Evolutionary conservation across 2,888 invertebrate genomes (phyloP).

Genomic region (Acrobasis suavella): DNA sequence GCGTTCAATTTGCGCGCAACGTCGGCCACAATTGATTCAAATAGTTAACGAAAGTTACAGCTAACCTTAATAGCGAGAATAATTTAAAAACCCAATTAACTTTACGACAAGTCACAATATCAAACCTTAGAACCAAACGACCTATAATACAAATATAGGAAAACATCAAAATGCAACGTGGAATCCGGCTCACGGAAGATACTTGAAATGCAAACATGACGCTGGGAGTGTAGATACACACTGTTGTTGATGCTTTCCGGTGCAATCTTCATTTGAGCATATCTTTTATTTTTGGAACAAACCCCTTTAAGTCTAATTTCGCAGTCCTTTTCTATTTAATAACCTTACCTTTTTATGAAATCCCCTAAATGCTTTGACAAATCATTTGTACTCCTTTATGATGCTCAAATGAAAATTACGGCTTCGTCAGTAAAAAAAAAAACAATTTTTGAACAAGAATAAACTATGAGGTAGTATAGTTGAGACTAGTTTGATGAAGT

Average conservation of each 20-base stretch:
- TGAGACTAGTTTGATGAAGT: slow-evolving; percentile 27
- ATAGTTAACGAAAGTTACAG: slow-evolving; percentile 35
- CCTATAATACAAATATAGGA: slow-evolving; percentile 46
- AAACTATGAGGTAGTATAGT: slow-evolving; percentile 38
- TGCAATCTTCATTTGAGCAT: slow-evolving; percentile 11
- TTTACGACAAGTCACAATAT: slow-evolving; percentile 68
- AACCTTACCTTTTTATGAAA: not conserved
- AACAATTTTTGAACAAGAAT: slow-evolving; percentile 22
- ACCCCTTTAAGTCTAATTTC: not conserved
- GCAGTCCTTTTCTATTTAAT: not conserved
- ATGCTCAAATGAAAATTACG: slow-evolving; percentile 12
- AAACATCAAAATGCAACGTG: slow-evolving; percentile 52
- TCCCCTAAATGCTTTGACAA: not conserved
- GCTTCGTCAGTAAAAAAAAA: slow-evolving; percentile 18
- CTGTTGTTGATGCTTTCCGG: slow-evolving; percentile 3
- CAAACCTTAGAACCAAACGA: slow-evolving; percentile 60
- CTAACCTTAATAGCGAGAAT: slow-evolving; percentile 58
- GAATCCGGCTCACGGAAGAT: slow-evolving; percentile 46
- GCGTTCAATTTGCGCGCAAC: slow-evolving; percentile 5
- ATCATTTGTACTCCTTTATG: not conserved
- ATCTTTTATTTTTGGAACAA: not conserved
- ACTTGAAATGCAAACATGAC: slow-evolving; percentile 10
- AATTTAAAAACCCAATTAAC: slow-evolving; percentile 52
- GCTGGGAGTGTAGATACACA: not conserved
- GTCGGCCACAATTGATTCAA: slow-evolving; percentile 18